Evolutionary conservation across 2,888 invertebrate genomes (phyloP).

Genomic region (Harpagoxenus sublaevis): DNA sequence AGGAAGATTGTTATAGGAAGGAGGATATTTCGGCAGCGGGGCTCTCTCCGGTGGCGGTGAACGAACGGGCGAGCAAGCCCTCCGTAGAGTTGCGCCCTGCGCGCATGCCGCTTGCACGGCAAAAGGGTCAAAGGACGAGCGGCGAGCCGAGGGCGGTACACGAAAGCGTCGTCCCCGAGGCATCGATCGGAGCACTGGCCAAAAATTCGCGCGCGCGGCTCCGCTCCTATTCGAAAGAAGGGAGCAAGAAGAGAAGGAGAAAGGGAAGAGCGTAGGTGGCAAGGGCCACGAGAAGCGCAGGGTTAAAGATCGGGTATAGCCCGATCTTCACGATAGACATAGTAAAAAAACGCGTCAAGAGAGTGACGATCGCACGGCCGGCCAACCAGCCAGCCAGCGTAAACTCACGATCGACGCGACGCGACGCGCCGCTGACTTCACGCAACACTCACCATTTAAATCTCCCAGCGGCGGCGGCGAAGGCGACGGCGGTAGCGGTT

Average conservation of each 20-base stretch:
- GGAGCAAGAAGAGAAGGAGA: not conserved
- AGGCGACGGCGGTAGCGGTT: constrained; percentile 74
- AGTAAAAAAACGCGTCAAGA: not conserved
- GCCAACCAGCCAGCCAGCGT: constrained; percentile 1
- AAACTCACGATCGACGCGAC: constrained; percentile 21
- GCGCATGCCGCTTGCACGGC: constrained; percentile 73
- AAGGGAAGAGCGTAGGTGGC: not conserved
- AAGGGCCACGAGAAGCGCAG: not conserved
- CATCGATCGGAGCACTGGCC: constrained; percentile 71
- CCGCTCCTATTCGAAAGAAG: constrained; percentile 43
- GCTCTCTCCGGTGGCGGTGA: not conserved
- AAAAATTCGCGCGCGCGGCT: constrained; percentile 68
- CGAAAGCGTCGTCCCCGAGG: constrained; percentile 71
- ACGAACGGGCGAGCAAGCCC: constrained; percentile 31
- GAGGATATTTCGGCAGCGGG: not conserved
- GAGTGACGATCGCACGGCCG: not conserved
- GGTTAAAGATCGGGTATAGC: not conserved
- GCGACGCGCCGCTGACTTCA: constrained; percentile 38
- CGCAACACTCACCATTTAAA: constrained; percentile 83
- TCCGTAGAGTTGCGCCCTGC: constrained; percentile 42
- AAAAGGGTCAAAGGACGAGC: constrained; percentile 75
- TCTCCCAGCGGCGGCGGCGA: constrained; percentile 72
- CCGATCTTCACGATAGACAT: no score
- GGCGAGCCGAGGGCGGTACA: constrained; percentile 69
- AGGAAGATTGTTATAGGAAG: not conserved